Percentiles rank a stretch among this genome's conserved stretches.
Conservation (phyloP, 23 tunicate genomes). For the Halocynthia roretzi region DNA sequence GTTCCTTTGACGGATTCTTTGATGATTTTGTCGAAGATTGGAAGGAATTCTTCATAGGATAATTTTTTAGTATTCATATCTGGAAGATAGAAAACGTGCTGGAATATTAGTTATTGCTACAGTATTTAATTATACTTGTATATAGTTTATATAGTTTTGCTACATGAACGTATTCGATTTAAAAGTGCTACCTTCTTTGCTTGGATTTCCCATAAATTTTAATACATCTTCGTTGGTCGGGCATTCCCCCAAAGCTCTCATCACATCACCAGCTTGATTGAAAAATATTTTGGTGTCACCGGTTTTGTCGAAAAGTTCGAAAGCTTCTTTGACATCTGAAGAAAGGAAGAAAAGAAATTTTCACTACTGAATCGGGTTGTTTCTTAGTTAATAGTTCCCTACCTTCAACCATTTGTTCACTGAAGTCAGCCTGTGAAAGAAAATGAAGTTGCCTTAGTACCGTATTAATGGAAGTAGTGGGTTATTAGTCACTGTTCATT, state of each 20-base stretch:
- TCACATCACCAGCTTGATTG: slow-evolving; percentile 68
- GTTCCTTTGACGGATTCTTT: slow-evolving; percentile 65
- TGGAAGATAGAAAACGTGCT: neutral
- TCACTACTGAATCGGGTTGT: too few relatives aligned
- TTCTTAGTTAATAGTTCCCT: too few relatives aligned
- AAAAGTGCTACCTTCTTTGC: slow-evolving; percentile 39
- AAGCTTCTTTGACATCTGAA: slow-evolving; percentile 71
- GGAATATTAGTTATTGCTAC: too few relatives aligned
- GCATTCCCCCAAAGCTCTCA: slow-evolving; percentile 49
- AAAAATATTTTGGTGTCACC: slow-evolving; percentile 48
- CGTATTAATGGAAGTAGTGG: too few relatives aligned
- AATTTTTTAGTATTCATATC: slow-evolving; percentile 44
- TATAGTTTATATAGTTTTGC: too few relatives aligned
- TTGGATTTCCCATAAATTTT: slow-evolving; percentile 50
- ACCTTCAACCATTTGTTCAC: too few relatives aligned
- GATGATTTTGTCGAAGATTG: slow-evolving; percentile 28
- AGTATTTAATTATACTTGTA: too few relatives aligned
- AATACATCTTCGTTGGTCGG: slow-evolving; percentile 61
- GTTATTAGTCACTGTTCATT: too few relatives aligned
- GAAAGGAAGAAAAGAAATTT: neutral
- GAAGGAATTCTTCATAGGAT: slow-evolving; percentile 54
- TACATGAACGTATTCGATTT: too few relatives aligned
- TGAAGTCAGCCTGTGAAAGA: too few relatives aligned
- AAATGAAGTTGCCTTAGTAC: too few relatives aligned
- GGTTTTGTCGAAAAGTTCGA: slow-evolving; percentile 69